A percentile compares a stretch with the other conserved stretches of the same genome.
phyloP scores from a whole-genome alignment of 2,113 vertebrate species.

The Microcebus griseorufus region DNA sequence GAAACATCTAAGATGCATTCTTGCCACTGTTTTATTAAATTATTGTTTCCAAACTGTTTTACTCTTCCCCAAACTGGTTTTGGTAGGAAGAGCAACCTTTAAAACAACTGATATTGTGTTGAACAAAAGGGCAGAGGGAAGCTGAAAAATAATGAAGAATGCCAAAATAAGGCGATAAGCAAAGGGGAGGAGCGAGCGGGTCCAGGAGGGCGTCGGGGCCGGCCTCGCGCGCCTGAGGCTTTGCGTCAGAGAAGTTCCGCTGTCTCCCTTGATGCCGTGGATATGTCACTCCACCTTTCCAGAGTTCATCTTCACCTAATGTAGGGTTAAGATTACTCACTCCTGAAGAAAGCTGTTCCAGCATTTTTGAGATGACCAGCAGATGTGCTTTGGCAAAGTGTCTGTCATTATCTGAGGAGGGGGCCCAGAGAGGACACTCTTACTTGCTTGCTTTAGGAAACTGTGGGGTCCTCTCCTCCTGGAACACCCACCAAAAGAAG shows the following conservation, averaged over 20 bases:
- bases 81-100: background rate
- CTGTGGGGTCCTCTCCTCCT: background rate
- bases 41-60: constrained; percentile 20
- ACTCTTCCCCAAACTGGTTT: background rate
- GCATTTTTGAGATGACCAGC: background rate
- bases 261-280: background rate
- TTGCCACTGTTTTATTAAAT: background rate
- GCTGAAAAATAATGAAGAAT: background rate
- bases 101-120: background rate
- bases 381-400: background rate
- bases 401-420: background rate
- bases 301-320: background rate
- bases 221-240: background rate
- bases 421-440: background rate
- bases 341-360: background rate
- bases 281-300: background rate
- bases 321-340: background rate
- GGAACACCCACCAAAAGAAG: background rate
- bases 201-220: no score
- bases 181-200: background rate
- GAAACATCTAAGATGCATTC: background rate
- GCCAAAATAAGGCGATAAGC: background rate
- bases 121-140: background rate
- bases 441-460: background rate
- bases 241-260: background rate